Base-by-base conservation (phyloP, 2,888 invertebrate genomes). In the Chesias legatella region DNA sequence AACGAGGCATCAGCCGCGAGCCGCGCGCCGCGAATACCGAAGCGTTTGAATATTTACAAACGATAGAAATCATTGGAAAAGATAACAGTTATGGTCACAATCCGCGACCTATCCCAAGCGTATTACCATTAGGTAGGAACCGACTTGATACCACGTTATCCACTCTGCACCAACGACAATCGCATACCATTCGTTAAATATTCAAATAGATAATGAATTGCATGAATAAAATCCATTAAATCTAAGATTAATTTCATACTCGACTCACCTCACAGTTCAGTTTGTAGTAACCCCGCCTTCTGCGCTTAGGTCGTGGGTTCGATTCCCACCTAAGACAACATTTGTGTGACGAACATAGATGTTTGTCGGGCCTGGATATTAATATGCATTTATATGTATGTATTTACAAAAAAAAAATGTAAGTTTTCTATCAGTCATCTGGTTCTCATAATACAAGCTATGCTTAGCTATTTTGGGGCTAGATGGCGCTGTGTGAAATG, bases 1-100 rank as follows among this genome's bases (percentile, higher is more conserved):
- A 81, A 80, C 73, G 70, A 5, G 77, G 71, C 72, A 75, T 81
- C 74, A 71, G 67, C 66, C 53, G 67, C 58, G 64, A 17, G 13
- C 13, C 13, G n/a, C n/a, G n/a, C 56, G 62, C 66, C 56, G 53
- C 53, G 57, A 60, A 78, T 78, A 69, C 77, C 77, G 49, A 66
- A 45, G 65, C 53, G 57, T 58, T 59, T 64, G 61, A 67, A 67
- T 73, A 73, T 67, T 71, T 61, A 60, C 67, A 62, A 60, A 65
- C 64, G 60, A 70, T 67, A 63, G 59, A 48, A 59, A 67, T 63
- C 70, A 68, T 69, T 66, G 53, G 61, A 60, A 56, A 68, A 60
- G 65, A 72, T 73, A 72, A 64, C 68, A 68, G 65, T 62, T 69
- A 72, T 67, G 73, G 73, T 58, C 64, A 70, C 63, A 66, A 62